Percentiles rank a stretch among this genome's conserved stretches.
phyloP scores from a whole-genome alignment of 1,140 invertebrate species.

The Cydia pomonella region DNA sequence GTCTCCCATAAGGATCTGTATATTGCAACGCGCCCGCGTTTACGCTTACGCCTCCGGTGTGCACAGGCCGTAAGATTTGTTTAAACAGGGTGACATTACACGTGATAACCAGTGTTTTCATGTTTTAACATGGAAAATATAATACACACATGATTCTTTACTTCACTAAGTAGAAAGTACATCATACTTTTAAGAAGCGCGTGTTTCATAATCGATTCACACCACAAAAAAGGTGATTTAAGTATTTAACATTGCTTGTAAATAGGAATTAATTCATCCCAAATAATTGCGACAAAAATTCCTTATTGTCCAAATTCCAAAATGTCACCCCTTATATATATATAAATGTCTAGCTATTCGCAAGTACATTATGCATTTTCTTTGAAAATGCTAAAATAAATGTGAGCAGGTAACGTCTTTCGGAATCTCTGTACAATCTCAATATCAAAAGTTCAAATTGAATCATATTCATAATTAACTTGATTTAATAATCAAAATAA shows the following conservation, averaged over 20 bases:
- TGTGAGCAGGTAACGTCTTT: neutral
- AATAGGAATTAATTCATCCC: neutral
- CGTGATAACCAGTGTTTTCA: neutral
- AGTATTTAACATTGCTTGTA: neutral
- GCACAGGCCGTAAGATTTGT: neutral
- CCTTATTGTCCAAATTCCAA: too few species aligned
- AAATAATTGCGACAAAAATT: neutral
- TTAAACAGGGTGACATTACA: neutral
- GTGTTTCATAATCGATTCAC: neutral
- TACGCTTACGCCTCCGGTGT: too few species aligned
- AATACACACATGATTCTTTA: neutral
- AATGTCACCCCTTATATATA: neutral
- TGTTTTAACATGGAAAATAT: too few species aligned
- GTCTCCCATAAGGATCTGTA: too few species aligned
- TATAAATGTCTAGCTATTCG: neutral
- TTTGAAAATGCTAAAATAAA: conserved; percentile 14
- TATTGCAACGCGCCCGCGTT: too few species aligned
- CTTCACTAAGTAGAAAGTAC: neutral
- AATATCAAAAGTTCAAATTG: conserved; percentile 28
- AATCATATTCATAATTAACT: conserved; percentile 16
- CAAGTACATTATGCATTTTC: neutral
- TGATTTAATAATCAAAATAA: conserved; percentile 32
- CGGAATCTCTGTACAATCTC: conserved; percentile 29
- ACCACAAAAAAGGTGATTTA: neutral
- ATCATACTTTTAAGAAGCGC: neutral